Percentiles rank a stretch among this genome's conserved stretches.
Evolutionary conservation across 2,888 invertebrate species (phyloP).

Genomic region (Agrilus mali): DNA sequence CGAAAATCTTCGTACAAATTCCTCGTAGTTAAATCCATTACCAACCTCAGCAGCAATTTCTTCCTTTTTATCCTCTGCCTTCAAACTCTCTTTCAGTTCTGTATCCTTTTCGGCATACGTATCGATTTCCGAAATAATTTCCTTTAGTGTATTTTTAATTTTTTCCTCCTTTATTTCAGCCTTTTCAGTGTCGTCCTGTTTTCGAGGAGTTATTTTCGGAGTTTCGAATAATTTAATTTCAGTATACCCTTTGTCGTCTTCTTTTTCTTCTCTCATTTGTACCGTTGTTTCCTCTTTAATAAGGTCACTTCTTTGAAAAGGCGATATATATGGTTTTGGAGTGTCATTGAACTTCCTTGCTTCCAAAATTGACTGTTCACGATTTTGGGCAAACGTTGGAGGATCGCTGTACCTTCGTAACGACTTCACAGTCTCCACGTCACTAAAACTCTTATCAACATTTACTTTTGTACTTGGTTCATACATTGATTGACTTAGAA

Average conservation of each 20-base stretch:
- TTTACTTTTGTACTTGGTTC: too few relatives aligned
- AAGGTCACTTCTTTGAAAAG: neutral
- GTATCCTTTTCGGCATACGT: conserved; percentile 39
- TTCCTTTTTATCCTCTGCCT: conserved; percentile 3
- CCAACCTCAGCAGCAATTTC: conserved; percentile 2
- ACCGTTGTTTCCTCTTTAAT: neutral
- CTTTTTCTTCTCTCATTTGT: too few relatives aligned
- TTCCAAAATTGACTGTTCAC: too few relatives aligned
- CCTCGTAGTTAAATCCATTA: conserved; percentile 14
- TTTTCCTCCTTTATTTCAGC: conserved; percentile 39
- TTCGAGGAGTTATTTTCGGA: neutral
- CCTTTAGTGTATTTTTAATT: conserved; percentile 43
- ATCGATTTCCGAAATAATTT: conserved; percentile 49
- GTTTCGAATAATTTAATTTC: conserved; percentile 2
- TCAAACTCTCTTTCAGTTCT: conserved; percentile 17
- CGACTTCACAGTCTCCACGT: too few relatives aligned
- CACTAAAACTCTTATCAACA: too few relatives aligned
- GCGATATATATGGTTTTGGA: neutral
- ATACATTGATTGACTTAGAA: too few relatives aligned
- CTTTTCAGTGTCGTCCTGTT: conserved; percentile 1
- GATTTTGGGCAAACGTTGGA: too few relatives aligned
- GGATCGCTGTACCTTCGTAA: too few relatives aligned
- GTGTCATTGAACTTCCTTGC: too few relatives aligned
- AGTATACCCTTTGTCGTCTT: neutral
- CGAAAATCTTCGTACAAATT: conserved; percentile 6